These are phyloP conservation scores for Rhamphomyia laevipes DNA, from an alignment of 2,888 invertebrate genomes.

Conservation along the genomic window DNA sequence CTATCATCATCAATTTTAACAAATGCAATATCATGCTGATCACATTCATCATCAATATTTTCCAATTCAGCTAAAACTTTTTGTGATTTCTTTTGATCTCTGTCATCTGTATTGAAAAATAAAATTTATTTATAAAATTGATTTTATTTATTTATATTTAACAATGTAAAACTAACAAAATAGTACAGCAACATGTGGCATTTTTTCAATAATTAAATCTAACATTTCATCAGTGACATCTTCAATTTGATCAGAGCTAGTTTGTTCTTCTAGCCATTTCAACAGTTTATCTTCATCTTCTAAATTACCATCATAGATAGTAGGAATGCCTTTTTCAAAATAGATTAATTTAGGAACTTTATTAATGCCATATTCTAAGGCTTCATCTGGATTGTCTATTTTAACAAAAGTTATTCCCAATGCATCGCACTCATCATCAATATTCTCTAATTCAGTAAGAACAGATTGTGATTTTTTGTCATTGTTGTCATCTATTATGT, in stretches of 20 bases:
- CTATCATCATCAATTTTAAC: slow-evolving; percentile 82
- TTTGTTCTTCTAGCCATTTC: slow-evolving; percentile 74
- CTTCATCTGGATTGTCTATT: slow-evolving; percentile 82
- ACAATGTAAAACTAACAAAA: slow-evolving; percentile 58
- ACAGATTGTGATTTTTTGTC: slow-evolving; percentile 77
- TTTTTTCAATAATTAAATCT: slow-evolving; percentile 75
- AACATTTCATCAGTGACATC: slow-evolving; percentile 92
- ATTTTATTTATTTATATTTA: background rate
- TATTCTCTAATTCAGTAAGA: slow-evolving; percentile 80
- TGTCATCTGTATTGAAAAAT: slow-evolving; percentile 58
- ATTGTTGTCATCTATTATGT: slow-evolving; percentile 84
- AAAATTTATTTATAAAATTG: slow-evolving; percentile 7
- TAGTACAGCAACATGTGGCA: slow-evolving; percentile 78
- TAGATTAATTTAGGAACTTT: slow-evolving; percentile 77
- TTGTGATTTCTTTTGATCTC: slow-evolving; percentile 81
- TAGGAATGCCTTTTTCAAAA: slow-evolving; percentile 65
- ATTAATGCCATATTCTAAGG: slow-evolving; percentile 82
- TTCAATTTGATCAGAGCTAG: slow-evolving; percentile 82
- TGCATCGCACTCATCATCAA: slow-evolving; percentile 84
- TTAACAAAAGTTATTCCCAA: slow-evolving; percentile 85
- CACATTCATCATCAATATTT: slow-evolving; percentile 89
- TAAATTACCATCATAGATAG: slow-evolving; percentile 68
- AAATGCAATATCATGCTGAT: slow-evolving; percentile 82
- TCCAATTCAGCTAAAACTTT: slow-evolving; percentile 73
- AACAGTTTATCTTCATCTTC: slow-evolving; percentile 83